These are phyloP conservation scores for Alsophila aescularia DNA, from an alignment of 2,888 invertebrate genomes.

Conservation along the genomic window DNA sequence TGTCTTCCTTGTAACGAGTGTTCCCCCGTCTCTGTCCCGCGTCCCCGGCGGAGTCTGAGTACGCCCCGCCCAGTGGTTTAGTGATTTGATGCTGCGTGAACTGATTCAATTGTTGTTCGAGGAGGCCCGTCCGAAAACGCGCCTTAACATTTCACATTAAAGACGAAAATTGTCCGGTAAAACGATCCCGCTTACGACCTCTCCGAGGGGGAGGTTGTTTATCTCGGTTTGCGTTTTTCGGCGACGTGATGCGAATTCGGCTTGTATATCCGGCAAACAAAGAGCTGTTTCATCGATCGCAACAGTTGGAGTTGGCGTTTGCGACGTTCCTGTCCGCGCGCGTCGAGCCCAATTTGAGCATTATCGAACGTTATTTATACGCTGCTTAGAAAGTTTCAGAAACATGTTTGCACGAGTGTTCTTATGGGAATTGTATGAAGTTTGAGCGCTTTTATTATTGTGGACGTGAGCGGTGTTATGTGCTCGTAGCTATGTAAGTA, in stretches of 20 bases:
- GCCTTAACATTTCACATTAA: conserved; percentile 76
- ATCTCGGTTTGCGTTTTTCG: conserved; percentile 83
- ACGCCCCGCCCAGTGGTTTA: conserved; percentile 84
- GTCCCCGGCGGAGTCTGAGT: conserved; percentile 79
- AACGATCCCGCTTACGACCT: conserved; percentile 77
- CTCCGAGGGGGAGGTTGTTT: conserved; percentile 78
- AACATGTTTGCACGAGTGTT: conserved; percentile 71
- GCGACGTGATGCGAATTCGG: conserved; percentile 83
- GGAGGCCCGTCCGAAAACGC: conserved; percentile 68
- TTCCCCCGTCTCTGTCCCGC: conserved; percentile 70
- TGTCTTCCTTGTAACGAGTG: conserved; percentile 53
- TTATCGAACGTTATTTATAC: conserved; percentile 79
- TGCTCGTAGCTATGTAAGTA: background rate
- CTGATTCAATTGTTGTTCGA: conserved; percentile 82
- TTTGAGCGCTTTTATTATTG: conserved; percentile 64
- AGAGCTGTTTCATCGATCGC: conserved; percentile 79
- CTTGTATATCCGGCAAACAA: conserved; percentile 79
- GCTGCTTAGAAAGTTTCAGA: conserved; percentile 77
- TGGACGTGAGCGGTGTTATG: conserved; percentile 35
- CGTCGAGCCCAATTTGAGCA: conserved; percentile 69
- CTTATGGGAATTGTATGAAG: conserved; percentile 72
- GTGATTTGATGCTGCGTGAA: conserved; percentile 85
- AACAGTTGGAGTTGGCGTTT: conserved; percentile 64
- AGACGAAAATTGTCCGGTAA: conserved; percentile 81
- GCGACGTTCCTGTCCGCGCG: conserved; percentile 56